These are phyloP conservation scores for Porites lobata DNA, from an alignment of 92 coral and sea anemone species.

Conservation along the genomic window DNA sequence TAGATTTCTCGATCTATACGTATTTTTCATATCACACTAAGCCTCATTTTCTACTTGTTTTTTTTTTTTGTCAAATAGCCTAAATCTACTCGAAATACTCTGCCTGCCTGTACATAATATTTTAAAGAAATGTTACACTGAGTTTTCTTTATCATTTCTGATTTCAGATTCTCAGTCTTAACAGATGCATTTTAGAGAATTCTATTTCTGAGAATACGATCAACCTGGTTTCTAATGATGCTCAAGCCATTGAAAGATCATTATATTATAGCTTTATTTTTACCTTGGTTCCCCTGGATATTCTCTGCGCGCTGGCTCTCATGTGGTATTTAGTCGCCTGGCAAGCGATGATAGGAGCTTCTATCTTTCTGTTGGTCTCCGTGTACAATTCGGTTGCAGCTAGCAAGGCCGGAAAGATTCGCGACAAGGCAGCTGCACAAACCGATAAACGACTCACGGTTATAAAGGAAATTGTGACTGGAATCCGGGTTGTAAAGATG, in stretches of 20 bases:
- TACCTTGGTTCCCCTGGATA: slow-evolving; percentile 8
- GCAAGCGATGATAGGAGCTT: slow-evolving; percentile 39
- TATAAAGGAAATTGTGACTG: slow-evolving; percentile 32
- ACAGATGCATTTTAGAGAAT: neutral
- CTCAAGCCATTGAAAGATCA: slow-evolving; percentile 10
- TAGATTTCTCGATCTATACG: too few relatives aligned
- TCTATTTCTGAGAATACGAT: slow-evolving; percentile 17
- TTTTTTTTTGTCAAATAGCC: too few relatives aligned
- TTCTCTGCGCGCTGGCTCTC: neutral
- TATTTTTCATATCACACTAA: too few relatives aligned
- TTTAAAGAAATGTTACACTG: neutral
- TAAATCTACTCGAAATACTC: too few relatives aligned
- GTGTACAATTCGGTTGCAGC: slow-evolving; percentile 15
- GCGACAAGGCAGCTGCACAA: slow-evolving; percentile 3
- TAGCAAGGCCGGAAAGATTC: slow-evolving; percentile 13
- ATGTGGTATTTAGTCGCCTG: slow-evolving; percentile 39
- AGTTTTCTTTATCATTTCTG: neutral
- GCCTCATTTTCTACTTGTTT: too few relatives aligned
- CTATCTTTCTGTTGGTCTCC: slow-evolving; percentile 6
- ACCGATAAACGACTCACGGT: slow-evolving; percentile 24
- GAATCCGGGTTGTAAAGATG: slow-evolving; percentile 38
- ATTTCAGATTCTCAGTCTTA: neutral
- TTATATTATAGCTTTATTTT: neutral
- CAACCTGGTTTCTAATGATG: slow-evolving; percentile 45
- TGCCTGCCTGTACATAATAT: too few relatives aligned